phyloP scores from a whole-genome alignment of 2,113 vertebrate genomes.

The Cathartes aura region DNA sequence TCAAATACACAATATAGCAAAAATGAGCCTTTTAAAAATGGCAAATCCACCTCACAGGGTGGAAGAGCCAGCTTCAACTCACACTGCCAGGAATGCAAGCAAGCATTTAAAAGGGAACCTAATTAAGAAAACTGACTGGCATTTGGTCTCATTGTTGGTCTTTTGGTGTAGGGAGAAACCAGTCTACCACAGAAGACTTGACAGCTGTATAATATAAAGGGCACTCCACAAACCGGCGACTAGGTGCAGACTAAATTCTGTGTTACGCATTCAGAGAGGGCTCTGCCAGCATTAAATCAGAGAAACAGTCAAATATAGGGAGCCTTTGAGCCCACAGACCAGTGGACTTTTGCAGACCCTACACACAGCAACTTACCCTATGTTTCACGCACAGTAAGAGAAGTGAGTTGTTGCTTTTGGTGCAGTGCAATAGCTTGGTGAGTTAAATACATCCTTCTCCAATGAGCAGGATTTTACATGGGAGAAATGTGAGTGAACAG shows the following conservation, averaged over 20 bases:
- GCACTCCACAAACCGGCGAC: neutral
- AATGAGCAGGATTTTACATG: neutral
- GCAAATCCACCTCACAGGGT: neutral
- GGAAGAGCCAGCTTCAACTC: neutral
- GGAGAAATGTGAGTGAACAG: neutral
- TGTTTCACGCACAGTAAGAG: neutral
- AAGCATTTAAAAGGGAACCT: conserved; percentile 44
- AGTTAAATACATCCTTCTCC: neutral
- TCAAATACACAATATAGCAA: neutral
- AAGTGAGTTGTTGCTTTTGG: neutral
- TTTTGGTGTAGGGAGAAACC: conserved; percentile 48
- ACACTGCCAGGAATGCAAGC: neutral
- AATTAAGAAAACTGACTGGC: conserved; percentile 65
- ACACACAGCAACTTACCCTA: neutral
- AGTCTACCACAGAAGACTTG: conserved; percentile 40
- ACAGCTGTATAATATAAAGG: conserved; percentile 18
- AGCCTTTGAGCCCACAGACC: neutral
- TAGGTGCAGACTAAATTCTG: neutral
- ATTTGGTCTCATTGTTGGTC: conserved; percentile 26
- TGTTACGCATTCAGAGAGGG: neutral
- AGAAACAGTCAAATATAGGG: neutral
- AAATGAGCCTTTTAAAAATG: neutral
- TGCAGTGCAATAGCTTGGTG: neutral
- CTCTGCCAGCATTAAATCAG: neutral
- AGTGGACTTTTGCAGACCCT: neutral